Percentiles rank a stretch among this genome's conserved stretches.
These are phyloP conservation scores for Hyperoplus immaculatus DNA, from an alignment of 2,797 vertebrate genomes.

Conservation along the genomic window DNA sequence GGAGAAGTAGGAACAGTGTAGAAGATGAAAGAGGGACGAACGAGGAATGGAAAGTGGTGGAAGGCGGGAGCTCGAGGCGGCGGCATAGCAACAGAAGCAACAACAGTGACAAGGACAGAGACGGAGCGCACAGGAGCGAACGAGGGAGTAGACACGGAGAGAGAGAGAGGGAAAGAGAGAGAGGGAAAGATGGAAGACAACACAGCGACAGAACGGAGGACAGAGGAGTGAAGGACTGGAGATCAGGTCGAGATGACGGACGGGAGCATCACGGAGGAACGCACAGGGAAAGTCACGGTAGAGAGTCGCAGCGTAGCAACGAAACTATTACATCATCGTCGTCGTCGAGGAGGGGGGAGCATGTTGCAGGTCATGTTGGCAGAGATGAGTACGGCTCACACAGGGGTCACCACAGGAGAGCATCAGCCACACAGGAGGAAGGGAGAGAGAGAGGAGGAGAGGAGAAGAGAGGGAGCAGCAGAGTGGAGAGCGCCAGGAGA, in stretches of 20 bases:
- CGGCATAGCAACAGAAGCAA: conserved; percentile 37
- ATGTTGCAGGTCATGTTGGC: background rate
- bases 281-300: background rate
- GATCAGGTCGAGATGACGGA: conserved; percentile 15
- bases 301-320: conserved; percentile 16
- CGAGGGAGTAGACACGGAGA: background rate
- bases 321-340: background rate
- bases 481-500: conserved; percentile 34
- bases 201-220: conserved; percentile 22
- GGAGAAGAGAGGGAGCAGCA: conserved; percentile 12
- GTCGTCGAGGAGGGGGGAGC: conserved; percentile 3
- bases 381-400: background rate
- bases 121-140: background rate
- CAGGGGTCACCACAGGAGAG: conserved; percentile 39
- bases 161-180: background rate
- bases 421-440: background rate
- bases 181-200: background rate
- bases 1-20: conserved; percentile 27
- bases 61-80: background rate
- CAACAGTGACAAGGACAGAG: background rate
- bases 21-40: conserved; percentile 16
- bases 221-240: conserved; percentile 48
- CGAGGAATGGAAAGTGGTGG: background rate
- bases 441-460: conserved; percentile 3
- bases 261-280: background rate